Base-by-base conservation (phyloP, 2,797 vertebrate genomes). In the Muraenolepis orangiensis region DNA sequence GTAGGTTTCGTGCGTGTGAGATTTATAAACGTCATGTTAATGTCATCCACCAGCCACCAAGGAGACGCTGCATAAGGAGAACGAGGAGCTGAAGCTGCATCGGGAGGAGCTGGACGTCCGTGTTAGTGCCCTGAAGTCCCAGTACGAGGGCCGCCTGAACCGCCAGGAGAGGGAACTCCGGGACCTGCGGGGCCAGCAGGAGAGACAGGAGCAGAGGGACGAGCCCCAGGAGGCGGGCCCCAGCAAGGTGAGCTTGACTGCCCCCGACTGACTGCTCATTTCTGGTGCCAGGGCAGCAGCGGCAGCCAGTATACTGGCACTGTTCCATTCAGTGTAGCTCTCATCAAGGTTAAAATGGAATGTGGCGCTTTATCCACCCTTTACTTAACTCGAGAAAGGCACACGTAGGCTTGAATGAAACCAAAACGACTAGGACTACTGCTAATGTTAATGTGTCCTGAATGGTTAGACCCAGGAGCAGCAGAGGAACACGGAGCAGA, bases 71-170 rank as follows among this genome's bases (percentile, higher is more conserved):
- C 94, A 92, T 61, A 97, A 94, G 88, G 97, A 99, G 80, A 98
- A 95, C 0, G 97, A 98, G 64, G 96, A 98, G 80, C 91, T 98
- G 72, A 98, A 96, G 87, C 95, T 96, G 77, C 96, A 97, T 89
- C 95, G 94, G n/a, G 96, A 98, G 1, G 98, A 99, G 77, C 38
- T 97, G 79, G 98, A 99, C 83, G 96, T 97, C 72, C 94, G 98
- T 18, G 93, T 99, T 89, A 96, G 94, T 0, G 96, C 97, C 0
- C 93, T 99, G 0, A 98, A 97, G 82, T 98, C 98, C 0, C 97
- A 99, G n/a, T 99, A 97, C 0, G 97, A 99, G 84, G 96, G 96
- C 0, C 95, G 96, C 0, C 94, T 99, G 79, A 95, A 93, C 89
- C 95, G 98, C 2, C 94, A 97, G 83, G 98, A 99, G 87, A 93